Conservation (phyloP, 1,140 invertebrate genomes). For the Radopholus similis region DNA sequence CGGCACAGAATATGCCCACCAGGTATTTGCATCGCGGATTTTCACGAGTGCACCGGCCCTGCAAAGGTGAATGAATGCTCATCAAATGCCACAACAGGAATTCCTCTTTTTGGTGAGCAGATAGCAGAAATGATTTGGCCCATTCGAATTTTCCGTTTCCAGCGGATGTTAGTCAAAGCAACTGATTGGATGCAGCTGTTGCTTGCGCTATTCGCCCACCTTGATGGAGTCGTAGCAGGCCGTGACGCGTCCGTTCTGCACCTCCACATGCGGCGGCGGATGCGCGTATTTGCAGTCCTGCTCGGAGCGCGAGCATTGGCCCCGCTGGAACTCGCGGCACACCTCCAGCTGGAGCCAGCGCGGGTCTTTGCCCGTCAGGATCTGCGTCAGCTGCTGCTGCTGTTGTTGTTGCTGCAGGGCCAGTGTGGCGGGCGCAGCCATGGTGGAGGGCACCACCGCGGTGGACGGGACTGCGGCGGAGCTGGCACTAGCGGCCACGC, state of each 20-base stretch:
- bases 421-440: conserved; percentile 2
- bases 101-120: too few species aligned
- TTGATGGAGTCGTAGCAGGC: conserved; percentile 99
- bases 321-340: conserved; percentile 91
- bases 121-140: too few species aligned
- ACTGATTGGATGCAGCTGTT: too few species aligned
- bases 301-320: conserved; percentile 96
- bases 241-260: conserved; percentile 97
- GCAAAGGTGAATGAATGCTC: conserved; percentile 26
- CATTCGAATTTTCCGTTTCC: too few species aligned
- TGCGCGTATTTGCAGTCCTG: conserved; percentile 94
- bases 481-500: neutral
- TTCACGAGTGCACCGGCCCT: conserved; percentile 99
- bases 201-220: too few species aligned
- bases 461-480: neutral
- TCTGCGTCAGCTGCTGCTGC: conserved; percentile 64
- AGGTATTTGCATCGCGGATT: conserved; percentile 99
- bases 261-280: conserved; percentile 96
- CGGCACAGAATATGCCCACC: conserved; percentile 27
- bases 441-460: neutral
- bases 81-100: neutral
- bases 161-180: too few species aligned
- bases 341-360: conserved; percentile 99
- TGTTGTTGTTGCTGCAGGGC: conserved; percentile 18
- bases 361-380: conserved; percentile 95